Conservation (phyloP, 2,888 invertebrate species). For the Myopa testacea region DNA sequence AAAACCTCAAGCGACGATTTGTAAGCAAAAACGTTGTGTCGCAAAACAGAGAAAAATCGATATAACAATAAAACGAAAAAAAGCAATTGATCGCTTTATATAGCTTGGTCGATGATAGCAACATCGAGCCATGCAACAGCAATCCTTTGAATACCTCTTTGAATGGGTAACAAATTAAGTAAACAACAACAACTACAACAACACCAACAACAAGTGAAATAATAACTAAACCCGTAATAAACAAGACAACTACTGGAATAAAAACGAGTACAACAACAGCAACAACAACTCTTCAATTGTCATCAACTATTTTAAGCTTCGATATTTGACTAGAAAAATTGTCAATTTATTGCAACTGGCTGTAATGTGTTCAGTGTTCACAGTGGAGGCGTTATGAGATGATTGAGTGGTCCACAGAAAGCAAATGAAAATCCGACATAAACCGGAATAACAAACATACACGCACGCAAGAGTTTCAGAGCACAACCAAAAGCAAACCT, state of each 20-base stretch:
- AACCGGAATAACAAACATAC: not conserved
- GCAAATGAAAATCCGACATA: not conserved
- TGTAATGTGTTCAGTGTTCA: not conserved
- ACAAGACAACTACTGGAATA: not conserved
- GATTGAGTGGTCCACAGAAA: not conserved
- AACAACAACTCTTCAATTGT: not conserved
- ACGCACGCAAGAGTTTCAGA: not conserved
- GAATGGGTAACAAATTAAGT: not conserved
- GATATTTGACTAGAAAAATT: not conserved
- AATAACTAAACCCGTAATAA: not conserved
- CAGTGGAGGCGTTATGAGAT: not conserved
- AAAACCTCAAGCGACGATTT: not conserved
- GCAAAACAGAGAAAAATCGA: not conserved
- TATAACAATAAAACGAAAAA: not conserved
- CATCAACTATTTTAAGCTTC: not conserved
- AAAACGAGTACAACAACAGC: too few species aligned
- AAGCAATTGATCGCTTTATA: not conserved
- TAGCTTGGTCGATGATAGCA: not conserved
- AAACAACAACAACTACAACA: too few species aligned
- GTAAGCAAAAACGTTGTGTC: not conserved
- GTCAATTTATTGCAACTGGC: not conserved
- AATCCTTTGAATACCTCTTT: too few species aligned
- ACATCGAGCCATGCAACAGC: not conserved
- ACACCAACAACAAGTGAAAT: not conserved
- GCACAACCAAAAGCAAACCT: not conserved